Evolutionary conservation across 2,797 vertebrate genomes (phyloP).

Genomic region (Limosa lapponica): DNA sequence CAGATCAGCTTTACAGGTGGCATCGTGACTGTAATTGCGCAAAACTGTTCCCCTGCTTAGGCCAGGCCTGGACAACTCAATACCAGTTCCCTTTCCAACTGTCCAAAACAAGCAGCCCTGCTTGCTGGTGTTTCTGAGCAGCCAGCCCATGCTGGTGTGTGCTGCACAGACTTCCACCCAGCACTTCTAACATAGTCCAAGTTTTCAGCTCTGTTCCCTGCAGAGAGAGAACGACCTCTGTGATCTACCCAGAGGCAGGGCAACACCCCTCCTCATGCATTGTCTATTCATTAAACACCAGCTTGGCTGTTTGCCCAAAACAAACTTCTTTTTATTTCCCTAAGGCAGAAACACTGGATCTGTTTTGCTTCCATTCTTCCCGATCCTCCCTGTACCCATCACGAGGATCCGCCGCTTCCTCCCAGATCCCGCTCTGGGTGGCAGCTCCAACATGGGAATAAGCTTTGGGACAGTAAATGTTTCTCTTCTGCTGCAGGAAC

Average conservation of each 20-base stretch:
- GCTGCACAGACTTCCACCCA: not conserved
- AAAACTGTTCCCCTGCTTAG: not conserved
- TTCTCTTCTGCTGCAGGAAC: not conserved
- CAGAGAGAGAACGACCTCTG: not conserved
- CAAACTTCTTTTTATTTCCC: not conserved
- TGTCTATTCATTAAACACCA: not conserved
- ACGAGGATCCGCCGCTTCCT: not conserved
- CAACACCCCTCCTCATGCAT: not conserved
- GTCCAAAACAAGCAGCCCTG: not conserved
- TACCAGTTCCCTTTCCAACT: not conserved
- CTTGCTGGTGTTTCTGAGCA: not conserved
- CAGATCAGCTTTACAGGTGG: not conserved
- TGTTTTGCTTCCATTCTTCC: not conserved
- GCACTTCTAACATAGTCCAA: not conserved
- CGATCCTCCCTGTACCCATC: not conserved
- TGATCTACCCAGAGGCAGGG: not conserved
- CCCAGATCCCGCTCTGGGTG: not conserved
- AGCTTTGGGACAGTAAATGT: not conserved
- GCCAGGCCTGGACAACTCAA: not conserved
- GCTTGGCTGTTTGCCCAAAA: not conserved
- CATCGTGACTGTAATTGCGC: fast-evolving
- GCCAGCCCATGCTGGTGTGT: not conserved
- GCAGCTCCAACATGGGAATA: not conserved
- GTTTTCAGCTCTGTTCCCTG: not conserved
- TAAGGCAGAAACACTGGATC: not conserved